Conservation (phyloP, 2,797 vertebrate species). For the Amblyraja radiata region DNA sequence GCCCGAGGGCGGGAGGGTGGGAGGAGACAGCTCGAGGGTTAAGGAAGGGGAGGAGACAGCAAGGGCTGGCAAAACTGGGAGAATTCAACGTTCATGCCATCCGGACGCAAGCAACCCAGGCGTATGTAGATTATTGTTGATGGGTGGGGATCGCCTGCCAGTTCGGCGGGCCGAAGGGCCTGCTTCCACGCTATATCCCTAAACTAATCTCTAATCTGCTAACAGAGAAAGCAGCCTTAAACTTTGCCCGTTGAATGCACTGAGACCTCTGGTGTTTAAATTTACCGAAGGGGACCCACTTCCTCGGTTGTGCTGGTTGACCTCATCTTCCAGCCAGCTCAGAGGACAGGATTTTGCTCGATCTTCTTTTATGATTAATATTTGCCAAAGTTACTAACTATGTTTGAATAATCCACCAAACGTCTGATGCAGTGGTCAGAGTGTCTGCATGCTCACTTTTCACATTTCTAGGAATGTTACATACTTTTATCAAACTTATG, state of each 20-base stretch:
- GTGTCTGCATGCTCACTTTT: neutral
- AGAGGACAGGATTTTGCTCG: neutral
- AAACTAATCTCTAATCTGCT: too few species aligned
- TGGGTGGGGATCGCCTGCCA: too few species aligned
- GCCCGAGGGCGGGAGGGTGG: too few species aligned
- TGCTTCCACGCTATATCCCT: too few species aligned
- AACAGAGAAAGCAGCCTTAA: neutral
- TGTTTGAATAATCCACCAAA: conserved; percentile 12
- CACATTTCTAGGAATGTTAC: neutral
- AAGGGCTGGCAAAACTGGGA: too few species aligned
- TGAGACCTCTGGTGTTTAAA: neutral
- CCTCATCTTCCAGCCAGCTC: neutral
- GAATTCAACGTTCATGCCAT: too few species aligned
- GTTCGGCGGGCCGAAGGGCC: too few species aligned
- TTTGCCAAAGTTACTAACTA: neutral
- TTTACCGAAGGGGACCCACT: neutral
- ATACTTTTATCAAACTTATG: neutral
- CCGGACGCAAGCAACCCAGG: too few species aligned
- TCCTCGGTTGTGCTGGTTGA: neutral
- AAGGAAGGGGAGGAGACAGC: too few species aligned
- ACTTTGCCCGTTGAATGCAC: neutral
- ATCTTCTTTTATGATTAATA: neutral
- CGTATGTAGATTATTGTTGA: too few species aligned
- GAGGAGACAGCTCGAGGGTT: too few species aligned
- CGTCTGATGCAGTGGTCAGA: neutral